Evolutionary conservation across 2,113 vertebrate species (phyloP), one percentile per base, ranked within the genome.

Genomic region (Parus major): DNA sequence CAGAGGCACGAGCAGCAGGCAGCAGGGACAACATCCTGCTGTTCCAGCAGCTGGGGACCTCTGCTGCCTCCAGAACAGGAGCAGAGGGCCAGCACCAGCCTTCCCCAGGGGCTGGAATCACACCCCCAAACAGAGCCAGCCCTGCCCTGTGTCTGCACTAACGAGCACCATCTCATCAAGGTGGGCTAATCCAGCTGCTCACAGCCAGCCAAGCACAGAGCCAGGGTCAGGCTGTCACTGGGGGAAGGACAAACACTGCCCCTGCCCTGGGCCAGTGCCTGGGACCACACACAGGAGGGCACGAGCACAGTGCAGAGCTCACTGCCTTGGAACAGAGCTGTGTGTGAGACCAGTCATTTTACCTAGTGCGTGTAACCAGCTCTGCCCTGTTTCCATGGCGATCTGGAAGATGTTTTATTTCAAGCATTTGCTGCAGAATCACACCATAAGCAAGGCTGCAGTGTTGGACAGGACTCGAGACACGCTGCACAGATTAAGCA

Each of bases 321-420:
- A 0, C 12, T 5, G 25, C 15, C 36, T 5, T 35, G 27, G 63
- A 39, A 42, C 5, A 71, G 75, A 53, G 80, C 72, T 24, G 35
- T 11, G 27, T 39, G 33, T 33, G 22, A 71, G 68, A 64, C 56
- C 35, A 86, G 76, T 53, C 64, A 5, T 84, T 81, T 31, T 35
- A 90, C 76, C 88, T 72, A 94, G 86, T 15, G 46, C 90, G 49
- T 19, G 35, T 28, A 92, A 93, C 82, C 82, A 83, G 83, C 80
- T 84, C 93, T 84, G 46, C 90, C 57, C 57, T 9, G 95, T 96
- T 93, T 86, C 93, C 94, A 97, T 94, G 95, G 93, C 2, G 2
- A 96, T 71, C 12, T 64, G 86, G 72, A 49, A 80, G 41, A 18
- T 0, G n/a, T 83, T 92, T 87, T 25, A 33, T 85, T 92, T 88